phyloP scores from a whole-genome alignment of 2,113 vertebrate species.

The Oenanthe melanoleuca region DNA sequence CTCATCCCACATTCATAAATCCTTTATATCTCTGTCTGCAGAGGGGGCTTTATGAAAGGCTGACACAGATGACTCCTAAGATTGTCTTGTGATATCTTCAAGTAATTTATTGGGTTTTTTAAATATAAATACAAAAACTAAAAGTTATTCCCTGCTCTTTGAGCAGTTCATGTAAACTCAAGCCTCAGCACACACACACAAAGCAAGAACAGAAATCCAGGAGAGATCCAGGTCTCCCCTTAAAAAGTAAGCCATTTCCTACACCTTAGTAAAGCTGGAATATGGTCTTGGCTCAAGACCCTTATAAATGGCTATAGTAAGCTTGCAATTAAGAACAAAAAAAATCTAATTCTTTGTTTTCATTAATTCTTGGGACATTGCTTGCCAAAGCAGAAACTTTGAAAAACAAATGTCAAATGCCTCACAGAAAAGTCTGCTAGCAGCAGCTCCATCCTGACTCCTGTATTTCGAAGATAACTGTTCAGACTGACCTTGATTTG shows the following conservation, averaged over 20 bases:
- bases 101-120: not conserved
- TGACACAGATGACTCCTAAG: not conserved
- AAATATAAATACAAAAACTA: not conserved
- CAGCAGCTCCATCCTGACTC: not conserved
- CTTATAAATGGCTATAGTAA: not conserved
- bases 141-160: not conserved
- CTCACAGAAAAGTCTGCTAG: not conserved
- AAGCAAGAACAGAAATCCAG: not conserved
- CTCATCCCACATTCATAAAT: not conserved
- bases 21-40: not conserved
- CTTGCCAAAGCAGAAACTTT: not conserved
- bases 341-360: not conserved
- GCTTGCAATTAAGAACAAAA: not conserved
- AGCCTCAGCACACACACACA: not conserved
- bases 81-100: not conserved
- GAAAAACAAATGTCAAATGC: not conserved
- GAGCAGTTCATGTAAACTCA: not conserved
- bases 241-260: not conserved
- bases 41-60: not conserved
- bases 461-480: not conserved
- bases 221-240: not conserved
- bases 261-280: not conserved
- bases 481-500: not conserved
- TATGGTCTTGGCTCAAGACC: not conserved
- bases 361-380: accelerated